Conservation (phyloP, 1,140 invertebrate species). For the Achroia grisella region DNA sequence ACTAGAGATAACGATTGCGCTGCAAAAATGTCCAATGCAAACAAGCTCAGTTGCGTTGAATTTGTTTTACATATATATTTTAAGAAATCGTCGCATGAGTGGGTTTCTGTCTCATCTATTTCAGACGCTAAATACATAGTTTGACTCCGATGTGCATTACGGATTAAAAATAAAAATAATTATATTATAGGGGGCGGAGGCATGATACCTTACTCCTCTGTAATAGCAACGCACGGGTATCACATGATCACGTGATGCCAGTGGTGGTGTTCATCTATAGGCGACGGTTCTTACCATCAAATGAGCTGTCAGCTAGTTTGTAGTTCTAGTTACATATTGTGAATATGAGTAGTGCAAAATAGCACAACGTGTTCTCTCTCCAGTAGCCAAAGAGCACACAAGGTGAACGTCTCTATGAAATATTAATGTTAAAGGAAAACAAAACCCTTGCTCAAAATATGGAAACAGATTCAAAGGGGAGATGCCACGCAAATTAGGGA, state of each 20-base stretch:
- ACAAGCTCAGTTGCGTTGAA: not conserved
- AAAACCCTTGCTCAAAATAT: conserved; percentile 24
- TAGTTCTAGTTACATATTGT: too few species aligned
- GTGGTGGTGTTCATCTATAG: too few species aligned
- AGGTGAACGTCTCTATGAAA: conserved; percentile 40
- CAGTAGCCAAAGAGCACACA: conserved; percentile 10
- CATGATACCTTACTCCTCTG: too few species aligned
- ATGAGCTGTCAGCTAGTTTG: not conserved
- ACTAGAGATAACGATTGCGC: conserved; percentile 18
- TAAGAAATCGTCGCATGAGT: too few species aligned
- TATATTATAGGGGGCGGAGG: too few species aligned
- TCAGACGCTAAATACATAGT: too few species aligned
- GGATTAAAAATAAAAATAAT: too few species aligned
- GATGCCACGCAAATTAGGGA: conserved; percentile 26
- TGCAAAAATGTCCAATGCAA: conserved; percentile 11
- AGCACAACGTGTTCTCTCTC: conserved; percentile 18
- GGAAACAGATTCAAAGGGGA: conserved; percentile 16
- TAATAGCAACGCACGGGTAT: too few species aligned
- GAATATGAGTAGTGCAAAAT: conserved; percentile 1
- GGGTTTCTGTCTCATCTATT: not conserved
- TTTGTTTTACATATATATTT: too few species aligned
- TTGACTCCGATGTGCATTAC: too few species aligned
- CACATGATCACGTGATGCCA: too few species aligned
- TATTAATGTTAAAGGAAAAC: conserved; percentile 24
- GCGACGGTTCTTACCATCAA: too few species aligned